phyloP scores from a whole-genome alignment of 2,113 vertebrate species.

The Zootoca vivipara region DNA sequence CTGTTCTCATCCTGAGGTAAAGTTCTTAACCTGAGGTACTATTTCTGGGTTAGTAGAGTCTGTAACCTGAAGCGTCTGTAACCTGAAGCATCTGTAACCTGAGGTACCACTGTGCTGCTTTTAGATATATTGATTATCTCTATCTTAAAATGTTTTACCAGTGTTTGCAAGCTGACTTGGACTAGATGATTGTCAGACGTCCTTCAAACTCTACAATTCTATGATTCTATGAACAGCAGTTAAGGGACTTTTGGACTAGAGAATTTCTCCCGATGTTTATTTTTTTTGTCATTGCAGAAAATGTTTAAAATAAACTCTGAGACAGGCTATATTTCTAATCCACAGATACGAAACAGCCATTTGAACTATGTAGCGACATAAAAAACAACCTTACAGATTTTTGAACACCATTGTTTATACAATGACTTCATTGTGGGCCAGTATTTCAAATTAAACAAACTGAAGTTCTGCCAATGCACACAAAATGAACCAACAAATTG shows the following conservation, averaged over 20 bases:
- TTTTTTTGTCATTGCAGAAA: background rate
- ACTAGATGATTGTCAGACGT: too few relatives aligned
- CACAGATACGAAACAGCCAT: background rate
- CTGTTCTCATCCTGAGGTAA: too few relatives aligned
- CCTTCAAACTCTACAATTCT: background rate
- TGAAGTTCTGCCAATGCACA: background rate
- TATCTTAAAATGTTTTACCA: too few relatives aligned
- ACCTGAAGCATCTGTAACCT: too few relatives aligned
- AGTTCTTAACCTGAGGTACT: too few relatives aligned
- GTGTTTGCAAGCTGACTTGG: too few relatives aligned
- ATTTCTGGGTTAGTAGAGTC: too few relatives aligned
- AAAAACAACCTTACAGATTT: background rate
- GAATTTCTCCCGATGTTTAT: background rate
- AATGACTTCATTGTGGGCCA: background rate
- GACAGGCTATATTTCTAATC: background rate
- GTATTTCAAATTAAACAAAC: background rate
- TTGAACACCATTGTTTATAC: background rate
- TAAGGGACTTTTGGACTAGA: background rate
- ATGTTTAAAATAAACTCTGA: background rate
- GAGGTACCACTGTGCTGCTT: too few relatives aligned
- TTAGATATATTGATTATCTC: too few relatives aligned
- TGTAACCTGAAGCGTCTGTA: too few relatives aligned
- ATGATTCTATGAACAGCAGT: background rate
- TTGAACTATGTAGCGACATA: background rate
- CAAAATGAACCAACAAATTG: background rate